phyloP scores from a whole-genome alignment of 2,113 vertebrate genomes.

The Pseudonaja textilis region DNA sequence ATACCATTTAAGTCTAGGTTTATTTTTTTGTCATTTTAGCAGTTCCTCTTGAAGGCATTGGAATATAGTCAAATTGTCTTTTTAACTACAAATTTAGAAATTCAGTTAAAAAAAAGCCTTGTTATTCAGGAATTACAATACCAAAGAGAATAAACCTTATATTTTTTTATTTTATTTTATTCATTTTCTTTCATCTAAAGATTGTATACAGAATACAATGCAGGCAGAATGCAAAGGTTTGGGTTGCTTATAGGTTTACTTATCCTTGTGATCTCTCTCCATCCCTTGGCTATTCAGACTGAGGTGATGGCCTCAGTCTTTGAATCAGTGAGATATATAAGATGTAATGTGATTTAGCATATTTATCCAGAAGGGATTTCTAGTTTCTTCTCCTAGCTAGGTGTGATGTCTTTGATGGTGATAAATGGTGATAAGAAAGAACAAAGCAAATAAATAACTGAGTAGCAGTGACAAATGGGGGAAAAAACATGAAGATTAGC shows the following conservation, averaged over 20 bases:
- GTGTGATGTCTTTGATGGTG: constrained; percentile 44
- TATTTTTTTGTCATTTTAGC: constrained; percentile 36
- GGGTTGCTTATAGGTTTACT: constrained; percentile 47
- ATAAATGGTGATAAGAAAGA: constrained; percentile 41
- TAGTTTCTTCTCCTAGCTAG: constrained; percentile 32
- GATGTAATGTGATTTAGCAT: constrained; percentile 50
- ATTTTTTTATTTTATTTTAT: constrained; percentile 36
- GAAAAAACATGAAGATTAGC: background rate
- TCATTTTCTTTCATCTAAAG: constrained; percentile 47
- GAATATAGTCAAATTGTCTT: constrained; percentile 39
- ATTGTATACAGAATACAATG: constrained; percentile 43
- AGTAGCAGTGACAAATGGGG: constrained; percentile 1
- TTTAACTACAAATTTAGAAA: constrained; percentile 37
- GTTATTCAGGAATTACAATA: constrained; percentile 41
- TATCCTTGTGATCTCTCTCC: constrained; percentile 40
- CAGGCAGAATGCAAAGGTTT: constrained; percentile 18
- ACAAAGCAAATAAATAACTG: constrained; percentile 47
- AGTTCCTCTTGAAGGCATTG: constrained; percentile 30
- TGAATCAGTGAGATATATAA: constrained; percentile 39
- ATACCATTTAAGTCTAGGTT: constrained; percentile 9
- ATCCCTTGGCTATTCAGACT: constrained; percentile 36
- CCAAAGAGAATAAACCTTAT: constrained; percentile 51
- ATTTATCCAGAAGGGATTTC: constrained; percentile 52
- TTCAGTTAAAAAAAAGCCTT: constrained; percentile 41
- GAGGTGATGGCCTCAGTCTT: constrained; percentile 27